Percentiles rank a stretch among this genome's conserved stretches.
Evolutionary conservation across 2,797 vertebrate species (phyloP).

Genomic region (Apodemus agrarius): DNA sequence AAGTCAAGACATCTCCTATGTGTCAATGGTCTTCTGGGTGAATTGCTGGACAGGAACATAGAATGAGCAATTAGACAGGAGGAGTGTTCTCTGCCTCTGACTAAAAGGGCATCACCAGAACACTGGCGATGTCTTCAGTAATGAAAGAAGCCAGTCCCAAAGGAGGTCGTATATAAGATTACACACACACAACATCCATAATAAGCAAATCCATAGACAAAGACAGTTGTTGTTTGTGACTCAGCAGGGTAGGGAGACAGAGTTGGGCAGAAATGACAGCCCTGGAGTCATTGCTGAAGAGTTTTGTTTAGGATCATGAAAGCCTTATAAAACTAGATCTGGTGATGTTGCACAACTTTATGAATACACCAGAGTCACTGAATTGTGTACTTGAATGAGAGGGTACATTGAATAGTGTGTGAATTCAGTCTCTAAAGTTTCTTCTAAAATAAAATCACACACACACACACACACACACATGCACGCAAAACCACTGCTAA

Average conservation of each 20-base stretch:
- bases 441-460: slow-evolving; percentile 1
- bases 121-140: background rate
- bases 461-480: no score
- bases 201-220: background rate
- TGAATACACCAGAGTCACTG: background rate
- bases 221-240: background rate
- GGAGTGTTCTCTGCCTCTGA: background rate
- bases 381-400: background rate
- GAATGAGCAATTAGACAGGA: background rate
- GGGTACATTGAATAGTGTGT: background rate
- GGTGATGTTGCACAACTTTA: background rate
- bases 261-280: background rate
- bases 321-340: background rate
- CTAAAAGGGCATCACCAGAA: background rate
- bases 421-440: slow-evolving; percentile 26
- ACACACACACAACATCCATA: background rate
- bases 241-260: background rate
- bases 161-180: background rate
- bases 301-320: background rate
- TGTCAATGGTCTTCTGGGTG: background rate
- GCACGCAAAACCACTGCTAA: background rate
- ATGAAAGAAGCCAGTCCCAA: slow-evolving; percentile 2
- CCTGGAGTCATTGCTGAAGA: background rate
- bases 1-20: background rate
- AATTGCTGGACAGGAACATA: background rate